A percentile compares a stretch with the other conserved stretches of the same genome.
Conservation (phyloP, 2,113 vertebrate species). For the Otis tarda region DNA sequence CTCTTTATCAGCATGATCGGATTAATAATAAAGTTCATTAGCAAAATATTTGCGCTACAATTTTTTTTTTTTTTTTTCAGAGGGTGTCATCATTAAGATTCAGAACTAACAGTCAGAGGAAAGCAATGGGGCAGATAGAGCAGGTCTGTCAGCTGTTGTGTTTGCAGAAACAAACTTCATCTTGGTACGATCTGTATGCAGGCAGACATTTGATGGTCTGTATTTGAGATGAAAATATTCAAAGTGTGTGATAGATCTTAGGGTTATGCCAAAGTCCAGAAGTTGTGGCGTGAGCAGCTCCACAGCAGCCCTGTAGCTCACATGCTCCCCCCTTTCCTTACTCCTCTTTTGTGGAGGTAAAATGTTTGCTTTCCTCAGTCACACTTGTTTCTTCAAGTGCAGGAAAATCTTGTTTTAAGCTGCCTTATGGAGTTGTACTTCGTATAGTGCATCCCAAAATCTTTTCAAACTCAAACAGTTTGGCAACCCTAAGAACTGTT, state of each 20-base stretch:
- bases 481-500: not conserved
- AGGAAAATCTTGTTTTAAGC: not conserved
- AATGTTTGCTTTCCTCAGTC: not conserved
- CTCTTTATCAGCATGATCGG: conserved; percentile 18
- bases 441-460: not conserved
- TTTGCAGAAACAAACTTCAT: not conserved
- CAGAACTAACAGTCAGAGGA: not conserved
- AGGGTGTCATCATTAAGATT: not conserved
- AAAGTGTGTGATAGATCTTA: not conserved
- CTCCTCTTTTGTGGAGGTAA: not conserved
- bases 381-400: not conserved
- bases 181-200: not conserved
- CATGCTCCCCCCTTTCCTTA: not conserved
- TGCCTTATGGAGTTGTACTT: not conserved
- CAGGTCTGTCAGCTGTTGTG: not conserved
- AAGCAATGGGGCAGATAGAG: not conserved
- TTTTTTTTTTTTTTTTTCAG: not conserved
- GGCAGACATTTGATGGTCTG: not conserved
- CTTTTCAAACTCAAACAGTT: not conserved
- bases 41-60: not conserved
- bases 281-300: not conserved
- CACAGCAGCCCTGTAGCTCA: not conserved
- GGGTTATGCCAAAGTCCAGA: not conserved
- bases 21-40: conserved; percentile 38
- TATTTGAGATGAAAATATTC: not conserved